Base-by-base conservation (phyloP, 2,113 vertebrate species). In the Argyrosomus japonicus region DNA sequence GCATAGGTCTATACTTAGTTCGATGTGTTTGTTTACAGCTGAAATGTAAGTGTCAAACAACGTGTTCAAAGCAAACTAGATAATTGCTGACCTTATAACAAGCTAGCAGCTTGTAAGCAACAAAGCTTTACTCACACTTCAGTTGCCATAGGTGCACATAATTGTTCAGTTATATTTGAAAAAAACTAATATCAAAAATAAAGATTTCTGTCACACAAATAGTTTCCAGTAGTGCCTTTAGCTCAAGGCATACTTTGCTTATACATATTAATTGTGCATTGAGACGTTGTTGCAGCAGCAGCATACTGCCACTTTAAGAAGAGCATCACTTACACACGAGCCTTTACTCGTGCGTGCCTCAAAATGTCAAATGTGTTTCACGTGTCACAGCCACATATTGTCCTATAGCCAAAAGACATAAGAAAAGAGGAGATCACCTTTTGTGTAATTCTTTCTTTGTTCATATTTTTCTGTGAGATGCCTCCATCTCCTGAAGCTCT, bases 351-450 rank as follows among this genome's bases (percentile, higher is more conserved):
- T n/a, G 47, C 13, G 18, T 45, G 47, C 48, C 68, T 82, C 45
- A 78, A 86, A 77, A 78, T 80, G 76, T 74, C 65, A 76, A 79
- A 60, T 36, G 45, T 58, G 21, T 68, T 68, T 61, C 68, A 82
- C 29, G n/a, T 58, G 25, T 36, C 21, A 1, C 74, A 56, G 23
- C 32, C 27, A 27, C 19, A 53, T 13, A n/a, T 45, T 36, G 36
- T 57, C 54, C 54, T 62, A 50, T n/a, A 68, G 69, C 48, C 21
- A 23, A 67, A 45, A 21, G n/a, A 19, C 21, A 14, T 25, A 47
- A 51, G 32, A 68, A 64, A 23, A 32, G 14, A 27, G 19, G 2
- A 32, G 50, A 62, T 75, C 60, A 68, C 13, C 63, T 69, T 70
- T 40, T 3, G 14, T 69, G 8, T 58, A 18, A 70, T 72, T 76